Conservation (phyloP, 1,140 invertebrate genomes). For the Homarus americanus region DNA sequence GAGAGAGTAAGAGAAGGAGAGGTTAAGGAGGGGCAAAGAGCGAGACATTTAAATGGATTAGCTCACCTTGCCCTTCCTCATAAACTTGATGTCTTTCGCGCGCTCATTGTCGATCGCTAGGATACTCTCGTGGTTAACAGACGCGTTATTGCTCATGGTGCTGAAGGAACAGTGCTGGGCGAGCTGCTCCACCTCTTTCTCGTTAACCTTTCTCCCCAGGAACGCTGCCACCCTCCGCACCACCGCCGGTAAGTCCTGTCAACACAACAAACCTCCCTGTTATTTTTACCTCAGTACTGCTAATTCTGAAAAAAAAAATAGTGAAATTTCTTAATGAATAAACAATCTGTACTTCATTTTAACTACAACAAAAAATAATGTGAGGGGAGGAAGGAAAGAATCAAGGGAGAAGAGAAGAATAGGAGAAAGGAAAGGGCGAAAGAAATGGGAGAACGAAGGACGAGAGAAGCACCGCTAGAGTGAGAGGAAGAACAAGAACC, state of each 20-base stretch:
- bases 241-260: conserved; percentile 54
- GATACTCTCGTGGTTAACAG: conserved; percentile 83
- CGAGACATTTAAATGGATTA: too few species aligned
- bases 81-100: conserved; percentile 76
- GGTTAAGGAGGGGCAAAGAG: too few species aligned
- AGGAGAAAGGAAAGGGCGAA: neutral
- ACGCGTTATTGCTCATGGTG: conserved; percentile 84
- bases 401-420: neutral
- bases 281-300: too few species aligned
- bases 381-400: neutral
- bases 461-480: neutral
- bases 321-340: too few species aligned
- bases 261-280: neutral
- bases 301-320: too few species aligned
- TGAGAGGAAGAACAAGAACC: neutral
- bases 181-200: conserved; percentile 76
- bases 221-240: conserved; percentile 77
- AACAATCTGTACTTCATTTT: too few species aligned
- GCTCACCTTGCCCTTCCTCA: conserved; percentile 76
- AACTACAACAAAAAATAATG: neutral
- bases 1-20: too few species aligned
- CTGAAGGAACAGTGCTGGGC: conserved; percentile 79
- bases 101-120: conserved; percentile 51
- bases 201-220: conserved; percentile 76
- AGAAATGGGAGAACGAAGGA: neutral